Evolutionary conservation across 2,113 vertebrate species (phyloP).

Genomic region (Equus quagga): DNA sequence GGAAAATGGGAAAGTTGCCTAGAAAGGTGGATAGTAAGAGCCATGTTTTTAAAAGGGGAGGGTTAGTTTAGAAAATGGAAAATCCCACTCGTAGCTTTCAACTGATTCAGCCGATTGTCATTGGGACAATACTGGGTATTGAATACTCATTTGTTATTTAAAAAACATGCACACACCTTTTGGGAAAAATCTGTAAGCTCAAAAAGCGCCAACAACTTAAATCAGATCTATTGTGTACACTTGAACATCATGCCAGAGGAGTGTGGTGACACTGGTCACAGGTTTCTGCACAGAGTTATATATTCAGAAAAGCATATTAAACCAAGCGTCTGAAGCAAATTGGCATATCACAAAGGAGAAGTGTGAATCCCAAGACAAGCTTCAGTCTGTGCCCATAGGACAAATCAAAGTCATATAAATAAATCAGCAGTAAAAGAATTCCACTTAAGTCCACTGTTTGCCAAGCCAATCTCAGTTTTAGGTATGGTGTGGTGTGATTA

Average conservation of each 20-base stretch:
- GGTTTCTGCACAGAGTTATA: neutral
- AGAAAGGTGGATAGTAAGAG: neutral
- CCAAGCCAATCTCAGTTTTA: neutral
- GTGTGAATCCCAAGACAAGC: neutral
- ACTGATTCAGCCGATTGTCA: neutral
- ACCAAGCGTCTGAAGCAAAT: neutral
- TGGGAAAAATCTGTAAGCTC: neutral
- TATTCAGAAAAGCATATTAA: neutral
- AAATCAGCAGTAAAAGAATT: neutral
- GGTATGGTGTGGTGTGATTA: neutral
- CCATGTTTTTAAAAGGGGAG: neutral
- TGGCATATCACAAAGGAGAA: neutral
- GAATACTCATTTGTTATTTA: neutral
- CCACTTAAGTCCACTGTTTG: neutral
- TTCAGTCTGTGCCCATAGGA: neutral
- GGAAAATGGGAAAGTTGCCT: neutral
- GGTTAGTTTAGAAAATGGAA: neutral
- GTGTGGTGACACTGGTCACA: neutral
- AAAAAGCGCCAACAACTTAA: neutral
- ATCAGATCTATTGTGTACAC: neutral
- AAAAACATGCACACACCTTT: neutral
- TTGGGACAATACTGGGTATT: neutral
- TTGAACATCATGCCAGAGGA: neutral
- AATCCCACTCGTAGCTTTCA: neutral
- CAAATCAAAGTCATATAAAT: neutral